phyloP scores from a whole-genome alignment of 2,888 invertebrate species.

The Emesis furor region DNA sequence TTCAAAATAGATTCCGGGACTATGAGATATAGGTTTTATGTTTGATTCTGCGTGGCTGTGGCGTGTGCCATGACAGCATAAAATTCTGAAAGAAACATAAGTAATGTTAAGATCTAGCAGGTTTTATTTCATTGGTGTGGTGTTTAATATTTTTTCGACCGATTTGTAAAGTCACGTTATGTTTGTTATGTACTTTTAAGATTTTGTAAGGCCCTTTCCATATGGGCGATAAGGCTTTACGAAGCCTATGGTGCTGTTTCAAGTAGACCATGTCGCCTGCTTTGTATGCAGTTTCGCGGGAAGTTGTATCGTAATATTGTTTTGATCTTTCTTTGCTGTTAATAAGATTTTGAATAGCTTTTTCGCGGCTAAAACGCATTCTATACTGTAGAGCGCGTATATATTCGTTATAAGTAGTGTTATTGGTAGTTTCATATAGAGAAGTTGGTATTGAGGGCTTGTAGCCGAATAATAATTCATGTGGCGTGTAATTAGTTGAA shows the following conservation, averaged over 20 bases:
- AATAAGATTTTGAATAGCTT: conserved; percentile 34
- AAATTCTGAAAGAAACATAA: conserved; percentile 1
- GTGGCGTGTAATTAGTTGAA: conserved; percentile 78
- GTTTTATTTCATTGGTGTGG: conserved; percentile 42
- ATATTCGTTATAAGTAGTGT: conserved; percentile 21
- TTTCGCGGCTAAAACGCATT: conserved; percentile 26
- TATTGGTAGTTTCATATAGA: conserved; percentile 1
- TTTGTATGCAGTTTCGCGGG: conserved; percentile 6
- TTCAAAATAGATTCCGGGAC: conserved; percentile 41
- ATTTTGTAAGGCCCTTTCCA: conserved; percentile 63
- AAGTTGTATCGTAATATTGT: conserved; percentile 34
- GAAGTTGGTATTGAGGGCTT: conserved; percentile 77
- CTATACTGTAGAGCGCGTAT: conserved; percentile 33
- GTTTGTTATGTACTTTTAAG: conserved; percentile 35
- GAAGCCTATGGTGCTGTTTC: conserved; percentile 34
- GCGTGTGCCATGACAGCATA: not conserved
- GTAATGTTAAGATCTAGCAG: conserved; percentile 28
- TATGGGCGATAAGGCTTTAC: conserved; percentile 52
- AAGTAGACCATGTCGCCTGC: not conserved
- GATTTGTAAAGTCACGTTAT: conserved; percentile 31
- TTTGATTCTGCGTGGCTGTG: not conserved
- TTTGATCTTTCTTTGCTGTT: conserved; percentile 36
- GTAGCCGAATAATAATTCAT: conserved; percentile 79
- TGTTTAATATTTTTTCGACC: conserved; percentile 34
- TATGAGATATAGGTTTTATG: conserved; percentile 32